Evolutionary conservation across 2,113 vertebrate species (phyloP), one percentile per base, ranked within the genome.

Genomic region (Zosterops japonicus): DNA sequence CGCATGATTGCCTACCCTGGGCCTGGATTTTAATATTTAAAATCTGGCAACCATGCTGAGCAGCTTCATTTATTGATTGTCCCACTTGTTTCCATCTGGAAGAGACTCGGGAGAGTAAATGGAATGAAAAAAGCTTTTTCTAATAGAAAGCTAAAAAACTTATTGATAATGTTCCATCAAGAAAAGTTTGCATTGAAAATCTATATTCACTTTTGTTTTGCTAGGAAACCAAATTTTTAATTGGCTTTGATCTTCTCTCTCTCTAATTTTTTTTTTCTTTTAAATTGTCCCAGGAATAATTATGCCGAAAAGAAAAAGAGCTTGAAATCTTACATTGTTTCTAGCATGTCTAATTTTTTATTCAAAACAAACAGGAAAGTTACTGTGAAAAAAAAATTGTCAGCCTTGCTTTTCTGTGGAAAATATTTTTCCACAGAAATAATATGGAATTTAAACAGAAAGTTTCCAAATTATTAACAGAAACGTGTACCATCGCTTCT

Each of bases 21-120:
- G 14, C 7, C 5, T 63, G 17, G 13, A 75, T 71, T 90, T 95
- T 70, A 95, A 78, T 91, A 91, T 94, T 91, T 87, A 79, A 94
- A 89, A 78, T 60, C 33, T 93, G 78, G 84, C 61, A 95, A 15
- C 35, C 28, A 39, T n/a, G 11, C 28, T 56, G 36, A 95, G 52
- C 20, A 78, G 53, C 56, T 92, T 90, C 14, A 64, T 87, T 82
- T 95, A 71, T 78, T 87, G 77, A 71, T 92, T 91, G 31, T 39
- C 35, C n/a, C 17, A 31, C 27, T 84, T 89, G 29, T 49, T 89
- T 95, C 57, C n/a, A 39, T 87, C 46, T 87, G 77, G 81, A 96
- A 75, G 52, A 76, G 24, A 86, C 36, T 4, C 35, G 67, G 28
- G 7, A 49, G 72, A 19, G 4, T 47, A 74, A 69, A 81, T 8